Evolutionary conservation across 2,113 vertebrate genomes (phyloP).

Genomic region (Furnarius figulus): DNA sequence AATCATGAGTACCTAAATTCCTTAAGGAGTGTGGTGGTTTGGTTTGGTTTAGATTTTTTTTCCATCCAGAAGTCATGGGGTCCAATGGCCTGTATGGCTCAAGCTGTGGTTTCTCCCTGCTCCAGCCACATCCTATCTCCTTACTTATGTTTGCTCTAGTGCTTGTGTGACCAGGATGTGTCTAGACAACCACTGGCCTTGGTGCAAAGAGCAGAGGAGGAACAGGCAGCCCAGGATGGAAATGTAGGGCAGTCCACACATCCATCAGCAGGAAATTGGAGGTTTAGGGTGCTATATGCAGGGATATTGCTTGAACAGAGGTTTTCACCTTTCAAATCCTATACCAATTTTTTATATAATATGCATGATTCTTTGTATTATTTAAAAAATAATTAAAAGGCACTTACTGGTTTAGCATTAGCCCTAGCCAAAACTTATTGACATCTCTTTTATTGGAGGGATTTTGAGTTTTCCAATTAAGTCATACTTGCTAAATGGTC

Average conservation of each 20-base stretch:
- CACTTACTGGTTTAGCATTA: neutral
- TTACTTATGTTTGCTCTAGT: accelerated
- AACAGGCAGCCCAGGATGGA: neutral
- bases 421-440: neutral
- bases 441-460: neutral
- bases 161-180: neutral
- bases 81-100: neutral
- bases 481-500: neutral
- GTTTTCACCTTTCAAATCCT: neutral
- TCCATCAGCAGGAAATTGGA: neutral
- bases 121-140: neutral
- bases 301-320: neutral
- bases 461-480: neutral
- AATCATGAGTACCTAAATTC: neutral
- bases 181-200: neutral
- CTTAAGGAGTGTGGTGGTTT: neutral
- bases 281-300: neutral
- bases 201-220: neutral
- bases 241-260: neutral
- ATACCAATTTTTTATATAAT: neutral
- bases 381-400: neutral
- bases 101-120: neutral
- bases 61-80: neutral
- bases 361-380: neutral
- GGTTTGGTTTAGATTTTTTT: neutral